Percentiles rank a stretch among this genome's conserved stretches.
Evolutionary conservation across 2,888 invertebrate species (phyloP).

Genomic region (Eristalis pertinax): DNA sequence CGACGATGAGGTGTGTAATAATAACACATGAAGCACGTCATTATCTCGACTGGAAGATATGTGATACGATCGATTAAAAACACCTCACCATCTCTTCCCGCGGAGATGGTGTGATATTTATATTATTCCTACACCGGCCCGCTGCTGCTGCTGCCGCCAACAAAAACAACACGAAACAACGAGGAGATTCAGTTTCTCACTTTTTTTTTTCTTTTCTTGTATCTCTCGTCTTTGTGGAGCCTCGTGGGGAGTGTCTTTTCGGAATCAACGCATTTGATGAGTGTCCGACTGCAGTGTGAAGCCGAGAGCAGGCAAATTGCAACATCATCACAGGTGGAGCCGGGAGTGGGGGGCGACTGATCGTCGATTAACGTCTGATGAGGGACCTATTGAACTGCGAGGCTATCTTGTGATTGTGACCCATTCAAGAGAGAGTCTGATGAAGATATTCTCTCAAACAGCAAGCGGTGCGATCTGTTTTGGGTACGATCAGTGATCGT

Average conservation of each 20-base stretch:
- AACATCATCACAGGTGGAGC: background rate
- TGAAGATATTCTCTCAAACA: background rate
- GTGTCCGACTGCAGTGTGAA: background rate
- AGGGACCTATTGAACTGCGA: background rate
- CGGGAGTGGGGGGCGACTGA: background rate
- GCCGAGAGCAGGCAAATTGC: background rate
- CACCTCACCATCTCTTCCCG: conserved; percentile 70
- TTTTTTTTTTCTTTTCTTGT: background rate
- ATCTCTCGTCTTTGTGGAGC: background rate
- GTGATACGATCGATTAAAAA: conserved; percentile 74
- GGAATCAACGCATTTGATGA: background rate
- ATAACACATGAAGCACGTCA: conserved; percentile 75
- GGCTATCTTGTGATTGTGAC: background rate
- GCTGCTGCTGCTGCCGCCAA: background rate
- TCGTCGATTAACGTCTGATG: background rate
- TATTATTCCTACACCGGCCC: conserved; percentile 19
- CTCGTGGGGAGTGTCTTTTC: background rate
- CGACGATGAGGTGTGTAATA: conserved; percentile 72
- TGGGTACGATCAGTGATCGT: background rate
- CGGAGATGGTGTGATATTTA: conserved; percentile 66
- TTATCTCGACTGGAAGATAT: conserved; percentile 74
- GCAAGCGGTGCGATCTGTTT: background rate
- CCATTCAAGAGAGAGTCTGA: background rate
- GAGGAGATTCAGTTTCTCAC: background rate
- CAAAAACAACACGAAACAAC: background rate